Percentiles rank a stretch among this genome's conserved stretches.
phyloP scores from a whole-genome alignment of 2,797 vertebrate genomes.

The Trachurus trachurus region DNA sequence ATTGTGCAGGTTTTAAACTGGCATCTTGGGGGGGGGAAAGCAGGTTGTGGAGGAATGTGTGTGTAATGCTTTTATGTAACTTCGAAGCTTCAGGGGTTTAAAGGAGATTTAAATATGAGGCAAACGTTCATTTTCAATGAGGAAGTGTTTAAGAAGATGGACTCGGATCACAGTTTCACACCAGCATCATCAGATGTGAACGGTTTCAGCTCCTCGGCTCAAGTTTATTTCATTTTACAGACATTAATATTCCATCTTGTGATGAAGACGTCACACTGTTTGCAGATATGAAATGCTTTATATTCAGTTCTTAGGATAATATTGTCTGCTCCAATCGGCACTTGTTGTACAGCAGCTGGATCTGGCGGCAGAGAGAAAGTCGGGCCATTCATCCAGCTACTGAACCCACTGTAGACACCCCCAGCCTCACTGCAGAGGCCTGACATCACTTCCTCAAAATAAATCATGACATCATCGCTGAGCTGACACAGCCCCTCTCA shows the following conservation, averaged over 20 bases:
- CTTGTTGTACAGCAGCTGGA: constrained; percentile 37
- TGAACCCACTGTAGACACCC: constrained; percentile 52
- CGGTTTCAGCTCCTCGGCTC: constrained; percentile 17
- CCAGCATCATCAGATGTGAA: constrained; percentile 13
- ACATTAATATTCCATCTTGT: background rate
- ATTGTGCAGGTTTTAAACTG: background rate
- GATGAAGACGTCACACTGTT: constrained; percentile 2
- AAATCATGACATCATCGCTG: constrained; percentile 87
- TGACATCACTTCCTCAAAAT: constrained; percentile 89
- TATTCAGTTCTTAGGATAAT: background rate
- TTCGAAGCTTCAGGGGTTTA: background rate
- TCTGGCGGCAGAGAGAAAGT: constrained; percentile 17
- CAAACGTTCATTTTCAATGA: constrained; percentile 3
- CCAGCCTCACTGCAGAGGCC: constrained; percentile 81
- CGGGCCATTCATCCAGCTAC: constrained; percentile 41
- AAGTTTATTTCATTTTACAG: constrained; percentile 1
- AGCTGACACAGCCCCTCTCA: constrained; percentile 76
- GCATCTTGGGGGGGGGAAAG: constrained; percentile 3
- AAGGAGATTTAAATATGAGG: constrained; percentile 1
- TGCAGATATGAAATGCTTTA: background rate
- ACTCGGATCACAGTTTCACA: constrained; percentile 10
- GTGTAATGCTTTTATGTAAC: constrained; percentile 8
- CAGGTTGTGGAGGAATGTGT: background rate
- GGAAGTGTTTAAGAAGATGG: background rate
- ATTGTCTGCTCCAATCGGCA: background rate